Evolutionary conservation across 2,113 vertebrate species (phyloP), one percentile per base, ranked within the genome.

Genomic region (Micronycteris hirsuta): DNA sequence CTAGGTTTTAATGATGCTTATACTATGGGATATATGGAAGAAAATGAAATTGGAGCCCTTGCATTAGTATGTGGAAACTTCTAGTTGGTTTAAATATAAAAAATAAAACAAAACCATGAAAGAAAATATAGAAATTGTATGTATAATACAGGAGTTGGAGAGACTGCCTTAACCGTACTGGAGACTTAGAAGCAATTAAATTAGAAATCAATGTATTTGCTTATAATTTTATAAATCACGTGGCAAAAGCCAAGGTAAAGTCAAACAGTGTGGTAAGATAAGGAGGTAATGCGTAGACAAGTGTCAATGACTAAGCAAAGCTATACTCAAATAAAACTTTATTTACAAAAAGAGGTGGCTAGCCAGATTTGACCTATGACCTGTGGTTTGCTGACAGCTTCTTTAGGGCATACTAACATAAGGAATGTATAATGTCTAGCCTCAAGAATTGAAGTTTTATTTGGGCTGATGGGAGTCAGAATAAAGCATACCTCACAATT

Each of bases 41-140:
- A 91, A 95, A 83, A 47, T 70, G 86, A 76, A 87, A 67, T 41
- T 87, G 43, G 56, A 95, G 38, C 16, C 47, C 47, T 91, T 43
- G 82, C 61, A n/a, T 77, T 77, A 52, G 87, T 63, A 45, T 38
- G 52, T 20, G 20, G 91, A 94, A 89, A 93, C 14, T 93, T 95
- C 31, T 38, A 91, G 20, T 95, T 87, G 67, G 2, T 52, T 63
- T 92, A 84, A 93, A 90, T 96, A 86, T 86, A 80, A 95, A 94
- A 94, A 85, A 52, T 43, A 38, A 82, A 70, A 24, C 9, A 58
- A 89, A 96, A 70, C 78, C 31, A 33, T n/a, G 6, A 31, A 65
- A 83, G 56, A 73, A 93, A 92, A 84, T 83, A 63, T 54, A 96
- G 15, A 85, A 26, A 73, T 43, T 2, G 22, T 67, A n/a, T 71